phyloP scores from a whole-genome alignment of 1,140 invertebrate genomes.

The Tetranychus urticae region DNA sequence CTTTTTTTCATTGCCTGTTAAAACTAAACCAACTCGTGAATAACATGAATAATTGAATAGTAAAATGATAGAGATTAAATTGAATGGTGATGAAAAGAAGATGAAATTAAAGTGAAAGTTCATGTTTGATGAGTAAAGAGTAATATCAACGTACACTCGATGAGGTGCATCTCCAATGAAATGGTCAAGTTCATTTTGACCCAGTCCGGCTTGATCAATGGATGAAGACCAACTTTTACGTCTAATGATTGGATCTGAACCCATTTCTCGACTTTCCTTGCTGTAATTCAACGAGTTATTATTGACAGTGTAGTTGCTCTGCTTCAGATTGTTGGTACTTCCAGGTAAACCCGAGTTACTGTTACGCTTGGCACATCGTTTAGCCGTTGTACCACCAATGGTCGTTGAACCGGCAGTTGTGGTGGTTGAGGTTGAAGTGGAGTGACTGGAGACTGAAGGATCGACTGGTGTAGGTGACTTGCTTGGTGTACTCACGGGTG shows the following conservation, averaged over 20 bases:
- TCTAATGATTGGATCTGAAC: not conserved
- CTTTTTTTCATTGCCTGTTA: too few relatives aligned
- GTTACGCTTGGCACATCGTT: not conserved
- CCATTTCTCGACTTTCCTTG: not conserved
- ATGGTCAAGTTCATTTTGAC: not conserved
- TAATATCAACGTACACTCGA: too few relatives aligned
- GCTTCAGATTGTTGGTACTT: not conserved
- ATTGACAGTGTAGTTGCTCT: not conserved
- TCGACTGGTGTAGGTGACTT: too few relatives aligned
- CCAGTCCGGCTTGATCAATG: not conserved
- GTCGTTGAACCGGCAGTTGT: not conserved
- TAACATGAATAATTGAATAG: too few relatives aligned
- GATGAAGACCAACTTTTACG: conserved; percentile 8
- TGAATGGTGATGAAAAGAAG: too few relatives aligned
- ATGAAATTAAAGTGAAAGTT: too few relatives aligned
- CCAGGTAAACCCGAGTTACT: not conserved
- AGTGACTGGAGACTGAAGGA: not conserved
- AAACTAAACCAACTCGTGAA: too few relatives aligned
- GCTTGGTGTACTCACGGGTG: too few relatives aligned
- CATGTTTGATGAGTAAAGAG: too few relatives aligned
- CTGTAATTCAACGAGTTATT: not conserved
- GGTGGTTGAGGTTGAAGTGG: not conserved
- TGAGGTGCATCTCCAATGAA: too few relatives aligned
- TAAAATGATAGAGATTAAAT: too few relatives aligned
- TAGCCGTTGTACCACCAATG: not conserved